A percentile compares a stretch with the other conserved stretches of the same genome.
These are phyloP conservation scores for Cataglyphis altisquamis DNA, from an alignment of 2,888 invertebrate species.

Conservation along the genomic window DNA sequence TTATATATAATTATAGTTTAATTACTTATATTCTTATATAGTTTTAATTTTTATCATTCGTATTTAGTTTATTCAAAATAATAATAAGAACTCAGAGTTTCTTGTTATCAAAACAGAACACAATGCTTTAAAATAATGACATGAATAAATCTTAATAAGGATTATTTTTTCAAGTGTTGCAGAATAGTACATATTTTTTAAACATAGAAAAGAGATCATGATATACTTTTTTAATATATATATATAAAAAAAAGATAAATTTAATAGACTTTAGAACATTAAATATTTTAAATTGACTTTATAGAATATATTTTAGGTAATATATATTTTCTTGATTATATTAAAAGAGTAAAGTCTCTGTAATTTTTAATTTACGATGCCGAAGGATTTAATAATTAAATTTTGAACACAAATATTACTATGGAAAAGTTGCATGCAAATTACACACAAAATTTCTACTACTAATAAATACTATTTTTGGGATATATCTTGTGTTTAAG, in stretches of 20 bases:
- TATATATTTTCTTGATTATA: neutral
- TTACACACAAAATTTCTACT: constrained; percentile 21
- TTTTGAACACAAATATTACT: constrained; percentile 19
- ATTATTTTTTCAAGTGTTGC: neutral
- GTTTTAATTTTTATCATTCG: neutral
- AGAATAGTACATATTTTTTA: neutral
- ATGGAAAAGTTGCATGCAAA: constrained; percentile 24
- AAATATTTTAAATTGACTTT: neutral
- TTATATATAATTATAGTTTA: neutral
- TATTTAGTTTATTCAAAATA: neutral
- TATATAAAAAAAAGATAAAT: neutral
- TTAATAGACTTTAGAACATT: neutral
- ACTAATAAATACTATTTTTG: constrained; percentile 14
- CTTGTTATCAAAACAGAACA: neutral
- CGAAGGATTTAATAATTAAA: neutral
- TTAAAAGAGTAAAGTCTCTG: neutral
- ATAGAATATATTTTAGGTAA: neutral
- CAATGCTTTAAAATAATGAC: neutral
- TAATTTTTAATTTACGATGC: neutral
- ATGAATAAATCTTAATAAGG: neutral
- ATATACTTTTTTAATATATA: neutral
- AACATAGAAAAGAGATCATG: neutral
- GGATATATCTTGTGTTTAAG: neutral
- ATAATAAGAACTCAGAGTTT: neutral
- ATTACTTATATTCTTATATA: neutral